A percentile compares a stretch with the other conserved stretches of the same genome.
Conservation (phyloP, 2,113 vertebrate genomes). For the Pseudorhombus dupliciocellatus region DNA sequence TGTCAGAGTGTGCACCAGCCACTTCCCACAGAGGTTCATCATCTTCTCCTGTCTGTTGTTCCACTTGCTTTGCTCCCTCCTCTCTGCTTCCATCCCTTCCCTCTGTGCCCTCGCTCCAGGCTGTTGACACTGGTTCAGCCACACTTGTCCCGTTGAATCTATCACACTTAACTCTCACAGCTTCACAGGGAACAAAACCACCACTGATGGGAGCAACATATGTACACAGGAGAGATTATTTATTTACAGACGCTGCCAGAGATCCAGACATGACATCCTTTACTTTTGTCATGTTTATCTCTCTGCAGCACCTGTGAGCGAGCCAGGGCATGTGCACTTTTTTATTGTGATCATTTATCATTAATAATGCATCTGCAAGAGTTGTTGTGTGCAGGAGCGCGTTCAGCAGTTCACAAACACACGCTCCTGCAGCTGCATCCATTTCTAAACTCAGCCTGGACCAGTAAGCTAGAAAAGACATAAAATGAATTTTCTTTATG, state of each 20-base stretch:
- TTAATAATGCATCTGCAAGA: slow-evolving; percentile 55
- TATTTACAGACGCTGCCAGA: slow-evolving; percentile 59
- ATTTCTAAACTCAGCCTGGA: not conserved
- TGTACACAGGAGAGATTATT: slow-evolving; percentile 60
- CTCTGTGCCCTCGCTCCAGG: slow-evolving; percentile 13
- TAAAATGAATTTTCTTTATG: not conserved
- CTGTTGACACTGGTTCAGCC: slow-evolving; percentile 53
- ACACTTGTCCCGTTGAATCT: slow-evolving; percentile 51
- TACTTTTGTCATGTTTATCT: slow-evolving; percentile 65
- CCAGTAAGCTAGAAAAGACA: not conserved
- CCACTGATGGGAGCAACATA: slow-evolving; percentile 54
- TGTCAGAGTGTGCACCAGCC: not conserved
- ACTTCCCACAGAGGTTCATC: not conserved
- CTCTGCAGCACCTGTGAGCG: slow-evolving; percentile 58
- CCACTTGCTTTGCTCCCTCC: not conserved
- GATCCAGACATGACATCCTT: slow-evolving; percentile 55
- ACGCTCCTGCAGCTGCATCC: slow-evolving; percentile 6
- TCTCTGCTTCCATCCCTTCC: slow-evolving; percentile 1
- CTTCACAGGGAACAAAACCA: slow-evolving; percentile 51
- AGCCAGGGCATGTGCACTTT: slow-evolving; percentile 33
- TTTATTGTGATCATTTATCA: slow-evolving; percentile 58
- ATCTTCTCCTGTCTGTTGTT: not conserved
- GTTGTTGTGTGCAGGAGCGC: not conserved
- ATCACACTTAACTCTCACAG: slow-evolving; percentile 54
- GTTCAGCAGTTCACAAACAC: not conserved